Evolutionary conservation across 2,797 vertebrate genomes (phyloP).

Genomic region (Orientallactaga sibirica): DNA sequence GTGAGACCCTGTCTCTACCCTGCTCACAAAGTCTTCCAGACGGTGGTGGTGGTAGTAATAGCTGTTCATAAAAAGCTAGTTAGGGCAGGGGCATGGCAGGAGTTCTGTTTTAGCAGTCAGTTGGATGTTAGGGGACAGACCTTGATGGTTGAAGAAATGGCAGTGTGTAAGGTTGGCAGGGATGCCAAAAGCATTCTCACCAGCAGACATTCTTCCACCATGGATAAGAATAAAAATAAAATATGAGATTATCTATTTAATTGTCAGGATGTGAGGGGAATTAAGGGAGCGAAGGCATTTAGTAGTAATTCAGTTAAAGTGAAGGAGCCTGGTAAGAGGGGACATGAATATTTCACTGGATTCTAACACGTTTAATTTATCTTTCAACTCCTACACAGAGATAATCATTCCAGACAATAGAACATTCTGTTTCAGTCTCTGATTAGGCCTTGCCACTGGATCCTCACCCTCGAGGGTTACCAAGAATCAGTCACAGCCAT

Average conservation of each 20-base stretch:
- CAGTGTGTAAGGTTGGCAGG: conserved; percentile 70
- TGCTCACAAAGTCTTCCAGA: conserved; percentile 84
- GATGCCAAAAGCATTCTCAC: conserved; percentile 78
- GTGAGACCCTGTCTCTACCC: conserved; percentile 7
- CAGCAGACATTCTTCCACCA: conserved; percentile 71
- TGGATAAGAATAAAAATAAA: conserved; percentile 43
- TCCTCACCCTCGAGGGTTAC: not conserved
- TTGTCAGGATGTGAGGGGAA: conserved; percentile 21
- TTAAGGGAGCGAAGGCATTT: not conserved
- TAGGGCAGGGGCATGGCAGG: conserved; percentile 91
- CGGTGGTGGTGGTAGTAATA: conserved; percentile 87
- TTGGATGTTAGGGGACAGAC: conserved; percentile 90
- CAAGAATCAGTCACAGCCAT: conserved; percentile 61
- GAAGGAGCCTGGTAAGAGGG: not conserved
- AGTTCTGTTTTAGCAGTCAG: conserved; percentile 84
- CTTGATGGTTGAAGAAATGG: conserved; percentile 86
- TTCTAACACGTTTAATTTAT: conserved; percentile 71
- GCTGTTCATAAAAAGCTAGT: conserved; percentile 90
- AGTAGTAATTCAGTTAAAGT: conserved; percentile 73
- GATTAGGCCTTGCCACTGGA: conserved; percentile 65
- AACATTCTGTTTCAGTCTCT: conserved; percentile 74
- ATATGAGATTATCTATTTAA: conserved; percentile 61
- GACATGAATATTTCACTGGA: conserved; percentile 46
- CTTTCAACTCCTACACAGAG: conserved; percentile 66
- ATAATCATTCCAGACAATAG: conserved; percentile 65